Conservation (phyloP, 2,888 invertebrate genomes). For the Fragum sueziense region DNA sequence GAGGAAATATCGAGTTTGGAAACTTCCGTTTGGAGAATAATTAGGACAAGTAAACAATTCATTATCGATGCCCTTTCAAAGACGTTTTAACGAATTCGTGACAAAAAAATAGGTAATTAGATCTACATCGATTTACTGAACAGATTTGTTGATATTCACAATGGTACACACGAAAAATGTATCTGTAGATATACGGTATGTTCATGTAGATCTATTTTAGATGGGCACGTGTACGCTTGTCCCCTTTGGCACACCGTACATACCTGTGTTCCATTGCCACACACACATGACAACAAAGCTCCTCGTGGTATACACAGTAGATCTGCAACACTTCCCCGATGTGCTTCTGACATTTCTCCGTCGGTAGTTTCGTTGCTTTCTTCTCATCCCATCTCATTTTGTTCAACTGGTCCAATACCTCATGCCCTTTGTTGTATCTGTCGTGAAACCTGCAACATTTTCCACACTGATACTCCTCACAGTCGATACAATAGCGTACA, state of each 20-base stretch:
- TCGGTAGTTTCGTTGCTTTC: neutral
- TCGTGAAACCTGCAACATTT: conserved; percentile 1
- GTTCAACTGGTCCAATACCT: neutral
- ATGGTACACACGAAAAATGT: neutral
- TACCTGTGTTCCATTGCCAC: conserved; percentile 17
- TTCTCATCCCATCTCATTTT: neutral
- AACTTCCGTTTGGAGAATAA: neutral
- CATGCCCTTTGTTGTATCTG: neutral
- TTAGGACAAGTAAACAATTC: too few relatives aligned
- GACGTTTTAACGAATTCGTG: too few relatives aligned
- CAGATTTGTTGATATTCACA: neutral
- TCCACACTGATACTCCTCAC: neutral
- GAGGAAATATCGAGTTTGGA: neutral
- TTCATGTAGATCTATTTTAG: neutral
- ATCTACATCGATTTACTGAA: too few relatives aligned
- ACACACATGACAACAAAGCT: conserved; percentile 16
- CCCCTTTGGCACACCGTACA: neutral
- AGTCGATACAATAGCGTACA: neutral
- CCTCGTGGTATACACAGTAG: conserved; percentile 11
- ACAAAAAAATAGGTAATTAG: too few relatives aligned
- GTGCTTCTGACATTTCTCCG: neutral
- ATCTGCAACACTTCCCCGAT: conserved; percentile 2
- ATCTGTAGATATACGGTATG: neutral
- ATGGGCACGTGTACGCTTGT: neutral
- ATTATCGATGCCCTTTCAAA: too few relatives aligned